Conservation (phyloP, 2,888 invertebrate genomes). For the Syritta pipiens region DNA sequence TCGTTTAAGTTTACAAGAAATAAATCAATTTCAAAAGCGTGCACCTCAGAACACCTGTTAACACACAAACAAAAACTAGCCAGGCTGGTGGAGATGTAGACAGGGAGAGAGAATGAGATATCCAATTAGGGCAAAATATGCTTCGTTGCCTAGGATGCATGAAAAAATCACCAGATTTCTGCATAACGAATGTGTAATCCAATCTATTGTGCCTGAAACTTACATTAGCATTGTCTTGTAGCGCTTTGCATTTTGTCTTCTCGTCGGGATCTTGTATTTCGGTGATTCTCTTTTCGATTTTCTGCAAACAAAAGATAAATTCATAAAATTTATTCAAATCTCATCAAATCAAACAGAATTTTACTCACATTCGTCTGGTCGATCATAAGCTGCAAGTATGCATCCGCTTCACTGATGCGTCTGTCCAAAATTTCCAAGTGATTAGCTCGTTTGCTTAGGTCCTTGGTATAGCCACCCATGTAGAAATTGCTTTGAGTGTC, state of each 20-base stretch:
- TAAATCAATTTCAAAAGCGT: conserved; percentile 29
- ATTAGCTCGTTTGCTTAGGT: conserved; percentile 78
- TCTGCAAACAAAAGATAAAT: conserved; percentile 80
- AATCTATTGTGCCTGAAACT: conserved; percentile 77
- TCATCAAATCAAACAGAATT: neutral
- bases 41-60: conserved; percentile 49
- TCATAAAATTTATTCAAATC: conserved; percentile 37
- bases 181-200: neutral
- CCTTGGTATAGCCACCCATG: conserved; percentile 79
- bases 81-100: too few species aligned
- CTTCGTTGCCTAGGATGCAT: conserved; percentile 64
- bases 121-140: conserved; percentile 2
- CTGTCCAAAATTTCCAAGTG: conserved; percentile 88
- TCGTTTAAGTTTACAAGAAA: conserved; percentile 22
- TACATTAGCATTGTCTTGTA: conserved; percentile 88
- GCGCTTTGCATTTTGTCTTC: conserved; percentile 84
- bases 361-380: conserved; percentile 89
- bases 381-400: conserved; percentile 96
- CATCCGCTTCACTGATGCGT: conserved; percentile 96
- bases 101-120: neutral
- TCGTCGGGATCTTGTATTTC: conserved; percentile 84
- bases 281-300: conserved; percentile 84
- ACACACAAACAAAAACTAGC: conserved; percentile 11
- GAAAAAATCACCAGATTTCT: conserved; percentile 66
- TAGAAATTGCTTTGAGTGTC: conserved; percentile 77